Base-by-base conservation (phyloP, 1,140 invertebrate genomes). In the Drosophila funebris region DNA sequence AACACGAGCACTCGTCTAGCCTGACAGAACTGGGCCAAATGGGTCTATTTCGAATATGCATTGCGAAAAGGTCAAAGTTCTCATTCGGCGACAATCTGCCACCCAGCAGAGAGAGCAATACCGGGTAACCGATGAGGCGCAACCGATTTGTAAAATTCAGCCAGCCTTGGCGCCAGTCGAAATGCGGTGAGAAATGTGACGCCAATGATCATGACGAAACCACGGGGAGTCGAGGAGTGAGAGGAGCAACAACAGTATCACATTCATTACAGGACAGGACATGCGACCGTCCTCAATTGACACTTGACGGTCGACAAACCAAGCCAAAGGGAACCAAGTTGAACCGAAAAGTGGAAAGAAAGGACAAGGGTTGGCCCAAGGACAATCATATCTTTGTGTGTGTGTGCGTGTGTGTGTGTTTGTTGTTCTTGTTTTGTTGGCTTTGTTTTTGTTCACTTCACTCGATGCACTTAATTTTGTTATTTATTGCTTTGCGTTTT, bases 11-110 rank as follows among this genome's bases (percentile, higher is more conserved):
- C 66, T 70, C 73, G 70, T 22, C 60, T 63, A 36, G 69, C 29
- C 66, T 85, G 82, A 85, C 82, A 85, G 82, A 85, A 88, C 76
- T 85, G 83, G 82, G 83, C 87, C 82, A 85, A 70, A 66, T 60
- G 83, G 71, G 66, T 63, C 74, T 85, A 85, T 85, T 85, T 87
- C 57, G 66, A 67, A 52, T 64, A 60, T 63, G 74, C 67, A 72
- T 44, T 44, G 69, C 44, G 63, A 78, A 76, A 85, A 88, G 82
- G 82, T 85, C 78, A 85, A 78, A 85, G 82, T 81, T 78, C 78
- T 60, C 2, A 37, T 36, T 5, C 57, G 27, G 11, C 44, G 33
- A 54, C 58, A 46, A 62, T 16, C 37, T 27, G 53, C 53, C 53
- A 56, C 36, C 33, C 52, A 50, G 1, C 46, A 50, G 7, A 27